Base-by-base conservation (phyloP, 2,888 invertebrate species). In the Drosophila trichaetosa region DNA sequence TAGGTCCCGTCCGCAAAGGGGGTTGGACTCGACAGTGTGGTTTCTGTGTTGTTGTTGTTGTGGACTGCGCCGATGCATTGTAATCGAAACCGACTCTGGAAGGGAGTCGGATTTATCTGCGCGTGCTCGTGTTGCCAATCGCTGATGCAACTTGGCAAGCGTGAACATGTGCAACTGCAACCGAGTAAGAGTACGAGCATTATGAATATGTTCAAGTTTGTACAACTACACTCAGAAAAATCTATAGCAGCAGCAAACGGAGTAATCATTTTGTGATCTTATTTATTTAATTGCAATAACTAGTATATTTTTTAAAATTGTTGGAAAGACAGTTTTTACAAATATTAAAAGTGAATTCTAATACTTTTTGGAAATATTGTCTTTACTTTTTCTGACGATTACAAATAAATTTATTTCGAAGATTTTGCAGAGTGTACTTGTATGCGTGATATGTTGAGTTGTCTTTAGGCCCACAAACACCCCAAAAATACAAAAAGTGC, bases 71-170 rank as follows among this genome's bases (percentile, higher is more conserved):
- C 72, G 54, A 36, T 49, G 71, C 33, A 40, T 46, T 62, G 54
- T 51, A 62, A 65, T 71, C 71, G 64, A 74, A 70, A 42, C 76
- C 36, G 33, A 29, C 13, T n/a, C 49, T 59, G 40, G 21, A 31
- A 31, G 38, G 31, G n/a, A 62, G 36, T 27, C 18, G 34, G 46
- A 48, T 49, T 54, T 54, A 60, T 62, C 62, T 87, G 90, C 86
- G 88, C 90, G 90, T 90, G 89, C 90, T 88, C 83, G 72, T 74
- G 60, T 76, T 56, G 59, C 63, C 65, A 65, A 63, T 63, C 51
- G 58, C 27, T 24, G 48, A 34, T 58, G 49, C 62, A 62, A 62
- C 59, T 52, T 54, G 66, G 69, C 64, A 62, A 56, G 64, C 61
- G 63, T 56, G 65, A 68, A 69, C 69, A 81, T 86, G 76, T 74